phyloP scores from a whole-genome alignment of 2,113 vertebrate genomes.

The Psittacara wagleri region DNA sequence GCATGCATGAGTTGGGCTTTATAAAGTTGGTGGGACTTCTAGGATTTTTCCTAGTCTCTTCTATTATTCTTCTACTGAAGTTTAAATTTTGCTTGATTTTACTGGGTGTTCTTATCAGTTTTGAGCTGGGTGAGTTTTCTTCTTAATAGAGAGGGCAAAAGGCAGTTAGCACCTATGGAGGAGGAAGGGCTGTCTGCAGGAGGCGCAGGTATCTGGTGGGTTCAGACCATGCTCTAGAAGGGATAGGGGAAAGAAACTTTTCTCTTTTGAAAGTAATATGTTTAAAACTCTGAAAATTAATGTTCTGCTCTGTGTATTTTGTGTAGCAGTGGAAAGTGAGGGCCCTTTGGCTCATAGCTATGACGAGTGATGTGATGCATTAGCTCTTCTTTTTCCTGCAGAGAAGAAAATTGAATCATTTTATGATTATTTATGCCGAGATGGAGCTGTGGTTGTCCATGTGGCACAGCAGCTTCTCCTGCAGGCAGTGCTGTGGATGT shows the following conservation, averaged over 20 bases:
- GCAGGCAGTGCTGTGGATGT: background rate
- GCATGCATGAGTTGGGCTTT: background rate
- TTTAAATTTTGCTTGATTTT: background rate
- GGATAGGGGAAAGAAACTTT: background rate
- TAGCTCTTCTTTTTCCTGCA: background rate
- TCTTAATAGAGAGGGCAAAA: background rate
- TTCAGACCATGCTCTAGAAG: background rate
- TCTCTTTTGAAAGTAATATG: background rate
- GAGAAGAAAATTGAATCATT: background rate
- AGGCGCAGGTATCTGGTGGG: background rate
- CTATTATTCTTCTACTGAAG: background rate
- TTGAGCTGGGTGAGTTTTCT: background rate
- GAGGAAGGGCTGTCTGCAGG: background rate
- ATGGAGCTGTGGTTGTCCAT: background rate
- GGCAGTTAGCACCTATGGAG: background rate
- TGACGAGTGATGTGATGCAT: background rate
- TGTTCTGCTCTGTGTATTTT: background rate
- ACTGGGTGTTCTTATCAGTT: background rate
- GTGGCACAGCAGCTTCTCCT: background rate
- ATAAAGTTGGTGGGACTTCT: background rate
- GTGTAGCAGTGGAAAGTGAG: background rate
- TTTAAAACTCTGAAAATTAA: background rate
- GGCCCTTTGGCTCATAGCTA: accelerated
- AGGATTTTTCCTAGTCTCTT: background rate
- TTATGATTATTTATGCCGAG: background rate